Evolutionary conservation across 2,113 vertebrate genomes (phyloP).

Genomic region (Choloepus hoffmanni): DNA sequence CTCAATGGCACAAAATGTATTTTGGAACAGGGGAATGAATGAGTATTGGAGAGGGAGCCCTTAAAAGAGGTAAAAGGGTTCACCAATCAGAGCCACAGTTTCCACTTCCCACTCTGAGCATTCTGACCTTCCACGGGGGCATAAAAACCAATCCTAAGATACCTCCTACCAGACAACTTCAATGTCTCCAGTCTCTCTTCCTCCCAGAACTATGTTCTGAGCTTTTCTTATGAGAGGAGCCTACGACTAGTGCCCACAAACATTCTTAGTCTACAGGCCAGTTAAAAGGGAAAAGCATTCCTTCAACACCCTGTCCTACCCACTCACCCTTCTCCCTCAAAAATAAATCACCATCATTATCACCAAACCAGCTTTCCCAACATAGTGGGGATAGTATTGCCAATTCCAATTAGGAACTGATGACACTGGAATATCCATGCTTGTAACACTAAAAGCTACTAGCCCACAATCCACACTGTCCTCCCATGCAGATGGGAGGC

Average conservation of each 20-base stretch:
- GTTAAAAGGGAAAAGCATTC: not conserved
- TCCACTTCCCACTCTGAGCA: not conserved
- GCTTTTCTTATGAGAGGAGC: not conserved
- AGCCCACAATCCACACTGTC: not conserved
- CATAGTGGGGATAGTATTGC: not conserved
- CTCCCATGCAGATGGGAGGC: not conserved
- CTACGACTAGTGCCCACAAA: not conserved
- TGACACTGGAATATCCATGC: not conserved
- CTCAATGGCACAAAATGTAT: not conserved
- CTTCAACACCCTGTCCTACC: not conserved
- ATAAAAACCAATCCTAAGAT: not conserved
- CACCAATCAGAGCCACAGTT: not conserved
- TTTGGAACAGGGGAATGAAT: not conserved
- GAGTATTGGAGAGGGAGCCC: not conserved
- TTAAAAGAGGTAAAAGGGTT: not conserved
- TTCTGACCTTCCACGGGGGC: not conserved
- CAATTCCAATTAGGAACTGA: not conserved
- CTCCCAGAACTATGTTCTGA: not conserved
- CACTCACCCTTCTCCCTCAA: not conserved
- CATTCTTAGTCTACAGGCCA: not conserved
- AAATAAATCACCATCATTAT: not conserved
- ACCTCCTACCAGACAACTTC: not conserved
- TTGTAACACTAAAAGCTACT: not conserved
- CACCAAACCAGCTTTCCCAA: not conserved
- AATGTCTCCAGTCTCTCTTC: not conserved